Conservation (phyloP, 2,888 invertebrate species). For the Sussaba pulchella region DNA sequence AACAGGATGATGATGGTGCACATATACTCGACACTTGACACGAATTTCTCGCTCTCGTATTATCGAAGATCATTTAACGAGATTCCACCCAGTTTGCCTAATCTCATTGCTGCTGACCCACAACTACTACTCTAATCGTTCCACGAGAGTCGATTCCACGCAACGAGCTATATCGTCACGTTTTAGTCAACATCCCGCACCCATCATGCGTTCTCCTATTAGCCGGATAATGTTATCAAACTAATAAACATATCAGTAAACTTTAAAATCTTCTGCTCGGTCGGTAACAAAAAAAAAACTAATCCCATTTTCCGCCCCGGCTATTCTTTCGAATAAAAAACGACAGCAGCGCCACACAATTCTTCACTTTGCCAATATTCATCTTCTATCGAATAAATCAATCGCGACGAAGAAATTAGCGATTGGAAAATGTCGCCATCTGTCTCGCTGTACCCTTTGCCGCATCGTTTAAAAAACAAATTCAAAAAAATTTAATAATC, state of each 20-base stretch:
- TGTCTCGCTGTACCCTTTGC: too few relatives aligned
- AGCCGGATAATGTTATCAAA: neutral
- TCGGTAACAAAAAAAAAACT: neutral
- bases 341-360: too few relatives aligned
- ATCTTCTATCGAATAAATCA: too few relatives aligned
- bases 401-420: too few relatives aligned
- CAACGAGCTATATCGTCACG: neutral
- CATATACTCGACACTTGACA: neutral
- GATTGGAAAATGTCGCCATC: too few relatives aligned
- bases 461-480: too few relatives aligned
- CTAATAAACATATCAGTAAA: neutral
- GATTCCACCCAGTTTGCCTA: neutral
- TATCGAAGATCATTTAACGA: slow-evolving; percentile 5
- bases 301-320: too few relatives aligned
- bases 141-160: neutral
- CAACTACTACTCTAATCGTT: neutral
- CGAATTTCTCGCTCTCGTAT: neutral
- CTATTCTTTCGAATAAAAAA: too few relatives aligned
- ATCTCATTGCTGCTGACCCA: slow-evolving; percentile 10
- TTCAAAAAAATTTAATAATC: too few relatives aligned
- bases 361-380: too few relatives aligned
- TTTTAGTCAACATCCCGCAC: neutral
- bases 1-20: too few relatives aligned
- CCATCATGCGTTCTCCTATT: neutral
- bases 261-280: too few relatives aligned